These are phyloP conservation scores for Paguma larvata DNA, from an alignment of 2,797 vertebrate genomes.

Conservation along the genomic window DNA sequence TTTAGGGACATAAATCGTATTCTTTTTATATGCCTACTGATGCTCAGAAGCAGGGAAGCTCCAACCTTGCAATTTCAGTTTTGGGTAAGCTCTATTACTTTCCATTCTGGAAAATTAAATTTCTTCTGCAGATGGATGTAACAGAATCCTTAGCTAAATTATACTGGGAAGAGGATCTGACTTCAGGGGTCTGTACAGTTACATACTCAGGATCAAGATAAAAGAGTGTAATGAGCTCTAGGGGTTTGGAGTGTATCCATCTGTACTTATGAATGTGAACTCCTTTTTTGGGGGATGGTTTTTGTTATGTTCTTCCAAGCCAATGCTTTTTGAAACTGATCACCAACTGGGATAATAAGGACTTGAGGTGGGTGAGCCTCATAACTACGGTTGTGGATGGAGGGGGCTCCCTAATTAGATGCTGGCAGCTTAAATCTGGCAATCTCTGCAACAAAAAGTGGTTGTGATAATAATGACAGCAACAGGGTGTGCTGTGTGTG, in stretches of 20 bases:
- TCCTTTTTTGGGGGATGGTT: not conserved
- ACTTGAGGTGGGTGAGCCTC: slow-evolving; percentile 71
- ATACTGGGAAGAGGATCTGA: slow-evolving; percentile 77
- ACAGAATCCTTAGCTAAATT: slow-evolving; percentile 78
- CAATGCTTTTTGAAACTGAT: slow-evolving; percentile 80
- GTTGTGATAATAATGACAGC: slow-evolving; percentile 57
- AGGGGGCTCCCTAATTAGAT: slow-evolving; percentile 91
- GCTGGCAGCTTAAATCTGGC: slow-evolving; percentile 82
- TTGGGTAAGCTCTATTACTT: slow-evolving; percentile 76
- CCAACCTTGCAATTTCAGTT: slow-evolving; percentile 84
- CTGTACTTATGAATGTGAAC: slow-evolving; percentile 68
- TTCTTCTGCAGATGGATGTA: slow-evolving; percentile 77
- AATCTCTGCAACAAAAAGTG: slow-evolving; percentile 65
- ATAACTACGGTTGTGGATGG: slow-evolving; percentile 75
- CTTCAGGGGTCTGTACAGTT: slow-evolving; percentile 77
- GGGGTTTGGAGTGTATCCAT: slow-evolving; percentile 73
- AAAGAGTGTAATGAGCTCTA: slow-evolving; percentile 65
- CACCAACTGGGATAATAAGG: slow-evolving; percentile 76
- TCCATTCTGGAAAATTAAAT: slow-evolving; percentile 83
- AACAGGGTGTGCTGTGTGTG: slow-evolving; percentile 8
- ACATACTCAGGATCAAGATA: slow-evolving; percentile 71
- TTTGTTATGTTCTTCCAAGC: slow-evolving; percentile 81
- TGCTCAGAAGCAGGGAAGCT: slow-evolving; percentile 83
- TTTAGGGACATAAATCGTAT: slow-evolving; percentile 87
- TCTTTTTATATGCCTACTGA: slow-evolving; percentile 83